These are phyloP conservation scores for Psix sp. DNA, from an alignment of 1,140 invertebrate genomes.

Conservation along the genomic window DNA sequence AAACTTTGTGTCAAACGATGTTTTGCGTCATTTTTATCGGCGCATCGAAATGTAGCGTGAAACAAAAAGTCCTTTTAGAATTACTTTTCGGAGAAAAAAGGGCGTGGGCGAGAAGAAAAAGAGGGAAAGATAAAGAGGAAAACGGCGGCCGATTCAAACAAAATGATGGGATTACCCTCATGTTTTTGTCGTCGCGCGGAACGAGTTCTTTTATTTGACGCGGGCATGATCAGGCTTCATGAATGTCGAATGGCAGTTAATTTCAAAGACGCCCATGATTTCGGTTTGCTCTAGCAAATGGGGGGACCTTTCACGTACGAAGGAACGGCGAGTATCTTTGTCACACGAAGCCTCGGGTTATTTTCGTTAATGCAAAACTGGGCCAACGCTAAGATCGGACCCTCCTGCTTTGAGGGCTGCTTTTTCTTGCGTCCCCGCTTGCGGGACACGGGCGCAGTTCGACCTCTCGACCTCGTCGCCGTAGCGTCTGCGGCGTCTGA, in stretches of 20 bases:
- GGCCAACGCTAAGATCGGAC: constrained; percentile 51
- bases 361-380: constrained; percentile 59
- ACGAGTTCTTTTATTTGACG: constrained; percentile 34
- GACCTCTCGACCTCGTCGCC: constrained; percentile 42
- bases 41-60: too few relatives aligned
- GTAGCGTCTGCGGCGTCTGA: constrained; percentile 12
- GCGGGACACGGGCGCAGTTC: constrained; percentile 41
- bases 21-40: too few relatives aligned
- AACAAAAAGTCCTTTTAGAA: too few relatives aligned
- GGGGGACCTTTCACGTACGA: constrained; percentile 36
- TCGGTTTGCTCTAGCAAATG: constrained; percentile 41
- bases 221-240: constrained; percentile 36
- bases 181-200: constrained; percentile 11
- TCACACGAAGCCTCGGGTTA: constrained; percentile 43
- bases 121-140: background rate
- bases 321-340: constrained; percentile 42
- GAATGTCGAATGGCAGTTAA: constrained; percentile 46
- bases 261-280: constrained; percentile 47
- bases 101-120: background rate
- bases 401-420: constrained; percentile 29
- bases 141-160: constrained; percentile 7
- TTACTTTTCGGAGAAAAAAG: background rate
- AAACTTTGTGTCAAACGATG: too few relatives aligned
- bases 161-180: constrained; percentile 23
- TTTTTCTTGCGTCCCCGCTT: constrained; percentile 42